Base-by-base conservation (phyloP, 1,140 invertebrate genomes). In the Linepithema humile region DNA sequence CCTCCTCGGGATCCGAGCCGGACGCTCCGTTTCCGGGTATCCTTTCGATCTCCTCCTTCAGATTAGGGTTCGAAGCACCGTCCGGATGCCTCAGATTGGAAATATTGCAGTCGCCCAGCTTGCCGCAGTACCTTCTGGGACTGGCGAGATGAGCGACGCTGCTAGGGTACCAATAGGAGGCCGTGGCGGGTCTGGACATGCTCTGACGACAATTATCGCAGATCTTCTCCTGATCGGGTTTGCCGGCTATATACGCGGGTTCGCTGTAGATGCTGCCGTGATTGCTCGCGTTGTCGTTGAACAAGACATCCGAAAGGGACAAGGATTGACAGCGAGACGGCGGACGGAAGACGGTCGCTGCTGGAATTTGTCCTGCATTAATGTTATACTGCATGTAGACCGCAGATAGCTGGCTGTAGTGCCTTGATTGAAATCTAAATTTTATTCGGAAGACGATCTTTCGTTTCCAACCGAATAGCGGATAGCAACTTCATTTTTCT, bases 61-160 rank as follows among this genome's bases (percentile, higher is more conserved):
- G 95, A 95, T 98, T 98, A 12, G 98, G 97, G 95, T 98, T 98
- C 4, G 98, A 98, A 35, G 98, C 97, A 50, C 98, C 98, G 91
- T 98, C 98, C 1, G 98, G 98, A 94, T 98, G 97, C 88, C 97
- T 95, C 15, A 98, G 93, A 78, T 96, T 96, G 3, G 97, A 97
- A 92, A 98, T 96, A 87, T 97, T 96, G 85, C 93, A 94, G 3
- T 94, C 93, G 12, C 95, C 94, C 10, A 93, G 83, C 73, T 95
- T 95, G 26, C 93, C 92, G 48, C 94, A 94, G 85, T 95, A 95
- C 55, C 93, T 92, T 50, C 93, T 91, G 0, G 93, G 93, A 77
- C 93, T 93, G 23, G 93, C 92, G 32, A 95, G 89, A 82, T 95
- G 95, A 17, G 94, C 94, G 0, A 95, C 94, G 77, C 95, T 94